A percentile compares a stretch with the other conserved stretches of the same genome.
phyloP scores from a whole-genome alignment of 2,888 invertebrate species.

The Oasisia sp. region DNA sequence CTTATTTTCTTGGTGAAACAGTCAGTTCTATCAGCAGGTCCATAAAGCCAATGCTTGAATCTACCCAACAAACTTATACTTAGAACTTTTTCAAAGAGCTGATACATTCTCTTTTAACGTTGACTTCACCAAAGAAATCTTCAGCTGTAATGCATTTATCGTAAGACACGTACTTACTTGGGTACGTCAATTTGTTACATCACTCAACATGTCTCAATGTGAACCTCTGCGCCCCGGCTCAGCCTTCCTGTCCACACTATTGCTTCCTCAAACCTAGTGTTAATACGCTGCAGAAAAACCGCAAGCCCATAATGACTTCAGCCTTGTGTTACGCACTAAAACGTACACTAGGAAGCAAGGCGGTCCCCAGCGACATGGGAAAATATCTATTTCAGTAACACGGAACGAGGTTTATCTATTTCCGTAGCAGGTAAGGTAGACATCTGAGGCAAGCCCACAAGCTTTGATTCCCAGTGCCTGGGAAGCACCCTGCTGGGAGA shows the following conservation, averaged over 20 bases:
- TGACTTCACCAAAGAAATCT: neutral
- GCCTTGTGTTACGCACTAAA: neutral
- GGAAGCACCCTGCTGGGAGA: neutral
- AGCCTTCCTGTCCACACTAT: neutral
- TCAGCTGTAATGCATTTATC: neutral
- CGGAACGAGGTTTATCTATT: neutral
- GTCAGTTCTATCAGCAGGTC: neutral
- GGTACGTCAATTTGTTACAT: too few relatives aligned
- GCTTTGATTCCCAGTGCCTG: neutral
- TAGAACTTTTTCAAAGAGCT: neutral
- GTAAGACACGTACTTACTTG: neutral
- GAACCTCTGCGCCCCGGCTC: neutral
- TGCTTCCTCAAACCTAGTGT: neutral
- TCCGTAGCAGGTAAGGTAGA: neutral
- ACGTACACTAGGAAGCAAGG: neutral
- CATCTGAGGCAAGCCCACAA: neutral
- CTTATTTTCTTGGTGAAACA: neutral
- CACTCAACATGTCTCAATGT: neutral
- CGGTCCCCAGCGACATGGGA: neutral
- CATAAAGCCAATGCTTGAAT: neutral
- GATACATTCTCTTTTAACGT: neutral
- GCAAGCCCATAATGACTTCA: neutral
- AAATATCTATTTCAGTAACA: conserved; percentile 1
- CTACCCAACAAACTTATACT: neutral
- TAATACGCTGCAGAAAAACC: neutral